phyloP scores from a whole-genome alignment of 2,888 invertebrate species.

The Campoletis raptor region DNA sequence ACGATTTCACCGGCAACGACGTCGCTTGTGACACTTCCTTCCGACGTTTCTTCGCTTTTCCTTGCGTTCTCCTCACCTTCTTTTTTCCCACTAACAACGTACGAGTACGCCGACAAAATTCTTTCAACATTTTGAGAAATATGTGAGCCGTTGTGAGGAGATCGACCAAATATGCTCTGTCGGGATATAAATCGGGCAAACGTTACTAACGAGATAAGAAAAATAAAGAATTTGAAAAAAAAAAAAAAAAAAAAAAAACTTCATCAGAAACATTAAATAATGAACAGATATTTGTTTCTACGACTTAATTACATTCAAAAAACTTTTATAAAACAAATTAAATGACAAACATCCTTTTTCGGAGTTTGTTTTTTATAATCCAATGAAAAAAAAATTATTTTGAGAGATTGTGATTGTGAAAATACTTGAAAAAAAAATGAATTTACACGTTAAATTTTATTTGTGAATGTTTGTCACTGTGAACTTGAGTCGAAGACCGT shows the following conservation, averaged over 20 bases:
- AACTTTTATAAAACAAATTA: neutral
- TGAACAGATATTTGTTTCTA: neutral
- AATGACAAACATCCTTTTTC: neutral
- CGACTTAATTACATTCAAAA: no score
- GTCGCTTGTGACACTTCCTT: constrained; percentile 70
- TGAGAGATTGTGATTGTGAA: neutral
- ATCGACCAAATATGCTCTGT: constrained; percentile 93
- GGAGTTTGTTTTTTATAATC: neutral
- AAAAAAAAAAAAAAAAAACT: neutral
- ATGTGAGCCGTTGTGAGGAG: constrained; percentile 95
- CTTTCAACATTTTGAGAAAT: constrained; percentile 95
- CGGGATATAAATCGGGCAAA: constrained; percentile 71
- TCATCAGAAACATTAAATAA: constrained; percentile 16
- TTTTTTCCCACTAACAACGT: constrained; percentile 91
- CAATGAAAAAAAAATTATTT: neutral
- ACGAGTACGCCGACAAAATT: constrained; percentile 81
- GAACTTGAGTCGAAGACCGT: neutral
- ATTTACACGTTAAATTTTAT: neutral
- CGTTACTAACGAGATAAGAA: neutral
- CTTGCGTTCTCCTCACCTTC: constrained; percentile 83
- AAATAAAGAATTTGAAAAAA: neutral
- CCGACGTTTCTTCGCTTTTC: constrained; percentile 15
- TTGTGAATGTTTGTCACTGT: neutral
- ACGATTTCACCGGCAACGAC: constrained; percentile 77
- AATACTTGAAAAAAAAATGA: neutral